Base-by-base conservation (phyloP, 2,113 vertebrate genomes). In the Edolisoma coerulescens region DNA sequence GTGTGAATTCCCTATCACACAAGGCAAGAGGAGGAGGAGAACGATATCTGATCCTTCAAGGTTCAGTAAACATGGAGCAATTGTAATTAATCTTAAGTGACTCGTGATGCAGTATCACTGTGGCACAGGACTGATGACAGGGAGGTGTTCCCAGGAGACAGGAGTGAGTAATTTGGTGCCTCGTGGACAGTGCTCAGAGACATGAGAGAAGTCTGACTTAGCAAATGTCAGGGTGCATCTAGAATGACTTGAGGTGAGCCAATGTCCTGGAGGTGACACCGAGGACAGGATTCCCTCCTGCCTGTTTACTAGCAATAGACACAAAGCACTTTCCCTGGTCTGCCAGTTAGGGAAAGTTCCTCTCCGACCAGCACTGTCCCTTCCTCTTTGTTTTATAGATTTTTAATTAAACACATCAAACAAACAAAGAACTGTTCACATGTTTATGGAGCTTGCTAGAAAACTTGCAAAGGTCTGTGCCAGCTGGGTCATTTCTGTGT, bases 171-270 rank as follows among this genome's bases (percentile, higher is more conserved):
- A 82, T 61, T 78, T 42, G 7, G 82, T 68, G 65, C 79, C 84
- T 79, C 3, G 1, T 95, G 94, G 60, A 91, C 88, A 59, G 70
- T 42, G 60, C 24, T 82, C 59, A 70, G 85, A 78, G 80, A 44
- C 83, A 83, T 11, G 89, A 91, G 71, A 93, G 56, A 86, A 93
- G 27, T 65, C 95, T 94, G 91, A 92, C 90, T 82, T 96, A 87
- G 86, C 95, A 95, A 94, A 96, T 95, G 94, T 96, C 95, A 96
- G 35, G 35, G 81, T 73, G 18, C 68, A 16, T 83, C 90, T 89
- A 92, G 94, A 87, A 93, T 96, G 95, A 93, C 91, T 35, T 85
- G 70, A 93, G 68, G 64, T 75, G 69, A 96, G 86, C 94, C 93
- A 96, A 42, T 1, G 16, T 65, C 89, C 89, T 45, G n/a, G n/a